phyloP scores from a whole-genome alignment of 2,888 invertebrate genomes.

The Romanomermis culicivorax region DNA sequence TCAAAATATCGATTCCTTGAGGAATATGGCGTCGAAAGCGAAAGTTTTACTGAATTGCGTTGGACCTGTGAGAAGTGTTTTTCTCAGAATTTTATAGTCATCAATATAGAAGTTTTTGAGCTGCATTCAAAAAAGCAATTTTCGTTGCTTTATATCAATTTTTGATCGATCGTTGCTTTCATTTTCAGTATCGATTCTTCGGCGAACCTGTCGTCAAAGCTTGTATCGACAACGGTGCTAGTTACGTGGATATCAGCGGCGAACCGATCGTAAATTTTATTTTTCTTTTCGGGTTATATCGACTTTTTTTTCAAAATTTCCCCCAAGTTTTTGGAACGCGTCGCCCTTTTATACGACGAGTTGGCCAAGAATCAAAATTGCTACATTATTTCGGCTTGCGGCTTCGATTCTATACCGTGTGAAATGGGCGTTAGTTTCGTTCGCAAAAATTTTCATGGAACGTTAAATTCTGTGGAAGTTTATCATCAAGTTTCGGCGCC shows the following conservation, averaged over 20 bases:
- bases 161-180: not conserved
- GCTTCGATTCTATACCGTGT: constrained; percentile 71
- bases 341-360: constrained; percentile 57
- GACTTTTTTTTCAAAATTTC: too few relatives aligned
- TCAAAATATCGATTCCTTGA: constrained; percentile 47
- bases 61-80: constrained; percentile 51
- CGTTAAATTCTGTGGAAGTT: constrained; percentile 23
- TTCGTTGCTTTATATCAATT: not conserved
- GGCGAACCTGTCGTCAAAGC: constrained; percentile 76
- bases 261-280: constrained; percentile 50
- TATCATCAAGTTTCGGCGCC: constrained; percentile 22
- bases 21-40: constrained; percentile 55
- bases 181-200: constrained; percentile 41
- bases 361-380: constrained; percentile 35
- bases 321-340: constrained; percentile 53
- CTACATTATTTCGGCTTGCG: constrained; percentile 70
- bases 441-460: constrained; percentile 52
- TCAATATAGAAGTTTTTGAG: not conserved
- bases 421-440: constrained; percentile 64
- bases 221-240: constrained; percentile 54
- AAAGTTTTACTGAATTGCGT: constrained; percentile 70
- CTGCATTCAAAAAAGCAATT: not conserved
- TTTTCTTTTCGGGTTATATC: constrained; percentile 2
- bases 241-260: constrained; percentile 77
- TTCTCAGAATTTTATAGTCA: not conserved